Conservation (phyloP, 2,113 vertebrate species). For the Varanus komodoensis region DNA sequence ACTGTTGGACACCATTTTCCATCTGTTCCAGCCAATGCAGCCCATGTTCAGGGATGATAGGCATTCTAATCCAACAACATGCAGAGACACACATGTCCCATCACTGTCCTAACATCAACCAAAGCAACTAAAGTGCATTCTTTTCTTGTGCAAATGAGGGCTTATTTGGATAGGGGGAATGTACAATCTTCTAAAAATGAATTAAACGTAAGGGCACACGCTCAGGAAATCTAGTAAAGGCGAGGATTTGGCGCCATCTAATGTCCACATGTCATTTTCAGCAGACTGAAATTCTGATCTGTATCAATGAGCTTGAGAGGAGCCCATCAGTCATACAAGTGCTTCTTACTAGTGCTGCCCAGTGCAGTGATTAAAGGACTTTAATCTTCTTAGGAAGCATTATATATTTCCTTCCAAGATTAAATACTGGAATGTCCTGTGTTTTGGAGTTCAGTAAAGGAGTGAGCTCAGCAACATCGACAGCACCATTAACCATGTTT, state of each 20-base stretch:
- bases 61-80: too few relatives aligned
- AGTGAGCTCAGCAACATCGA: not conserved
- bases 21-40: too few relatives aligned
- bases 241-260: slow-evolving; percentile 54
- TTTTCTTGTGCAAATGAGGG: not conserved
- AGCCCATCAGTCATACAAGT: not conserved
- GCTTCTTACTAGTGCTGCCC: not conserved
- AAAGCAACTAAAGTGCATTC: not conserved
- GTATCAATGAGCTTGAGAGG: not conserved
- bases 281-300: not conserved
- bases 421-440: not conserved
- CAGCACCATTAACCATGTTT: not conserved
- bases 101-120: too few relatives aligned
- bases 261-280: slow-evolving; percentile 16
- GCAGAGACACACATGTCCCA: too few relatives aligned
- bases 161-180: not conserved
- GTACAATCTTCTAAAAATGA: not conserved
- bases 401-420: not conserved
- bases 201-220: not conserved
- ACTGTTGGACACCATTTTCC: too few relatives aligned
- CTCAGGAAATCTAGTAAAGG: not conserved
- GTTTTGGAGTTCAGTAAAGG: not conserved
- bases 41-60: too few relatives aligned
- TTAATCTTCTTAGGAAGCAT: not conserved
- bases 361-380: not conserved